Conservation (phyloP, 2,888 invertebrate species). For the Drosophila cognata region DNA sequence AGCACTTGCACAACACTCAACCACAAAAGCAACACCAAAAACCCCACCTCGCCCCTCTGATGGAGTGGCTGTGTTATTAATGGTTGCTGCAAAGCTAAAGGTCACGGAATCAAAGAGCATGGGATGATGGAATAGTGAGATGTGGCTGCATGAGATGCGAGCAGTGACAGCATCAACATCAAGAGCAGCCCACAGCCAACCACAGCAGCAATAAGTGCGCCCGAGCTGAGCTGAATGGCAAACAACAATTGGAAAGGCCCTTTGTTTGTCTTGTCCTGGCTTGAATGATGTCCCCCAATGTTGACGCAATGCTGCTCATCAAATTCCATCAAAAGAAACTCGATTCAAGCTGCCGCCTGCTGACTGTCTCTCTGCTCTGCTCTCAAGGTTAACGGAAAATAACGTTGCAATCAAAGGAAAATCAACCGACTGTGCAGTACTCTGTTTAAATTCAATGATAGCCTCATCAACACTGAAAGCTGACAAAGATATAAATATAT, state of each 20-base stretch:
- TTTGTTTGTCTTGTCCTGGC: conserved; percentile 30
- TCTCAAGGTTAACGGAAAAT: conserved; percentile 16
- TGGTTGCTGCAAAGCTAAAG: conserved; percentile 36
- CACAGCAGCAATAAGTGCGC: neutral
- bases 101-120: conserved; percentile 14
- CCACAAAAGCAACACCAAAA: neutral
- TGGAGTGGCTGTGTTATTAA: conserved; percentile 37
- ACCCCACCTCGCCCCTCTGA: neutral
- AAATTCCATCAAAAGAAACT: conserved; percentile 37
- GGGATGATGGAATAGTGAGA: neutral
- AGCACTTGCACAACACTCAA: conserved; percentile 39
- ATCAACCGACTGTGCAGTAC: conserved; percentile 8
- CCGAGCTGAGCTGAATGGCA: conserved; percentile 27
- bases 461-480: neutral
- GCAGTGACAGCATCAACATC: conserved; percentile 10
- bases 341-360: conserved; percentile 34
- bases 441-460: neutral
- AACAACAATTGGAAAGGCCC: conserved; percentile 36
- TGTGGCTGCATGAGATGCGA: too few species aligned
- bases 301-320: conserved; percentile 7
- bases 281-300: conserved; percentile 12
- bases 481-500: neutral
- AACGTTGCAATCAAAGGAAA: neutral
- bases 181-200: conserved; percentile 21
- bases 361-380: conserved; percentile 3